Base-by-base conservation (phyloP, 2,113 vertebrate species). In the Chionis minor region DNA sequence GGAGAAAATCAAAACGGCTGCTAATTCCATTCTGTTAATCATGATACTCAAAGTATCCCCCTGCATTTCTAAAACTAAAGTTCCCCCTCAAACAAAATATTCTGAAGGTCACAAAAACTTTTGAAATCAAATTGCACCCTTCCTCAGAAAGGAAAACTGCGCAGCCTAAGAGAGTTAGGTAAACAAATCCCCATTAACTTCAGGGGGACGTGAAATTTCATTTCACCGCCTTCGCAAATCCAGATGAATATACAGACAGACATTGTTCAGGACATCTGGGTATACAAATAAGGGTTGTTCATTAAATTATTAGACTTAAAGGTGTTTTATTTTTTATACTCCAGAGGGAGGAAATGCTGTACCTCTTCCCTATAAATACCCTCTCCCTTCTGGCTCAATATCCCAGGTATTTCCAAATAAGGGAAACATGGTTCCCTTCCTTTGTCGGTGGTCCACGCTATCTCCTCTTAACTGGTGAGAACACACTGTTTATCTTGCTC, bases 391-490 rank as follows among this genome's bases (percentile, higher is more conserved):
- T 81, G 91, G 77, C 89, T 88, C 66, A 1, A 0, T 14, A 56
- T 88, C 81, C 81, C 91, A 88, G 56, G 81, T 94, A 80, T 20
- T 63, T 59, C 95, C 92, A 92, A 95, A 89, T 56, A 97, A 95
- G 91, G 96, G 69, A 92, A 96, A 54, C 40, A 30, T 1, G 0
- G 45, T 19, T 86, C 80, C 77, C 80, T 28, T 69, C 62, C 73
- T 81, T 32, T 91, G 85, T 77, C 9, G 90, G 92, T 97, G 94
- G 91, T 92, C 95, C 88, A 8, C 0, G 1, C 87, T 92, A 96
- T 94, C 94, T 94, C 89, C 88, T 87, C 66, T 33, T 45, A n/a
- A 73, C 84, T 94, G 84, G 54, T 95, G 78, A 94, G 83, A 81
- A 77, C 9, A 73, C 26, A 23, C 62, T 82, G 86, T 92, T 96